Base-by-base conservation (phyloP, 2,888 invertebrate species). In the Pardosa pseudoannulata region DNA sequence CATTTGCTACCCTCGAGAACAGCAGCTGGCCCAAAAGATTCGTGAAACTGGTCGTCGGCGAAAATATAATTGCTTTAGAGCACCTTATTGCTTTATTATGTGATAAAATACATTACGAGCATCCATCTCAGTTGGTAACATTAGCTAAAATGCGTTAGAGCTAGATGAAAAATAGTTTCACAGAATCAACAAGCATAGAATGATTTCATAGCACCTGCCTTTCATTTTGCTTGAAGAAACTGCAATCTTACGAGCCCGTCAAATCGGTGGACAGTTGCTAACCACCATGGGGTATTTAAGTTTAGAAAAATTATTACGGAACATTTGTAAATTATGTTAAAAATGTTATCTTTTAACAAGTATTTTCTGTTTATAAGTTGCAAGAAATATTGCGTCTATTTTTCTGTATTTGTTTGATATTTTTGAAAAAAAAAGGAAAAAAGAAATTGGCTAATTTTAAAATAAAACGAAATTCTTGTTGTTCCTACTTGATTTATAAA, bases 351-450 rank as follows among this genome's bases (percentile, higher is more conserved):
- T 76, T 83, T 85, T 79, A 50, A 71, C 68, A 32, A 72, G 71
- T 78, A 85, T 85, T 72, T 83, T 78, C 67, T 81, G 70, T 81
- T 62, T 73, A 46, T 56, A 67, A 73, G 39, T 85, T 72, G 23
- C 72, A 79, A 67, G 32, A 72, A 67, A 72, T 56, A 29, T 36
- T 50, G 70, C 39, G 56, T 67, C 16, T 85, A 85, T 85, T 85
- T 83, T 85, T 83, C 64, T 83, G 82, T 71, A 83, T 83, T 78
- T 78, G 67, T 85, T 85, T 85, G 32, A 85, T 78, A 85, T 71
- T 80, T 78, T 73, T 67, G 32, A 73, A 67, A 36, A 36, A 50
- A 71, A n/a, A n/a, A n/a, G n/a, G n/a, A n/a, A n/a, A n/a, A n/a
- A n/a, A n/a, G n/a, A n/a, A 82, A 75, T 85, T 85, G 78, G 78